Percentiles rank a stretch among this genome's conserved stretches.
These are phyloP conservation scores for Amiota communis DNA, from an alignment of 2,888 invertebrate species.

Conservation along the genomic window DNA sequence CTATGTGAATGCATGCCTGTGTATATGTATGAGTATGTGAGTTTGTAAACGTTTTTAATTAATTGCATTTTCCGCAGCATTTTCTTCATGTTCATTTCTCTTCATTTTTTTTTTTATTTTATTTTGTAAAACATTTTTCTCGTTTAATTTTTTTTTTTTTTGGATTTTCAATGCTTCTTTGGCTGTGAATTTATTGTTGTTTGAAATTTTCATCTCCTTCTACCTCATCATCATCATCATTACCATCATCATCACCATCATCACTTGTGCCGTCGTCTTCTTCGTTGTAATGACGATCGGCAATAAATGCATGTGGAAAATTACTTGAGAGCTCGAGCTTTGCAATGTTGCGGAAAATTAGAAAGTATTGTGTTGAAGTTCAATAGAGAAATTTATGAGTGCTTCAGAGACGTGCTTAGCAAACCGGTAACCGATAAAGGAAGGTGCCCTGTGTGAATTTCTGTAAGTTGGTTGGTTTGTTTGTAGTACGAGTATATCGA, in stretches of 20 bases:
- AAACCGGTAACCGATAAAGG: neutral
- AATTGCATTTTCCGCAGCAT: conserved; percentile 56
- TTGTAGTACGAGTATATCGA: neutral
- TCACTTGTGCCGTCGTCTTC: conserved; percentile 2
- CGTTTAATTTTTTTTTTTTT: conserved; percentile 1
- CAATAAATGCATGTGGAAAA: conserved; percentile 49
- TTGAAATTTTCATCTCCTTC: conserved; percentile 36
- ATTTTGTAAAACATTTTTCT: conserved; percentile 34
- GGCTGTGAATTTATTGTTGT: neutral
- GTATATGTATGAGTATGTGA: conserved; percentile 33
- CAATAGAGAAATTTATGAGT: conserved; percentile 54
- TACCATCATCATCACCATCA: neutral
- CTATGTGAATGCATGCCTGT: neutral
- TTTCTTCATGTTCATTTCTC: conserved; percentile 21
- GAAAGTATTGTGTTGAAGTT: conserved; percentile 58
- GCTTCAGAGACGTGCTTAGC: conserved; percentile 45
- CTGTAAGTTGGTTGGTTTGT: neutral
- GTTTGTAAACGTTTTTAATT: conserved; percentile 55
- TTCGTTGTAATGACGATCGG: neutral
- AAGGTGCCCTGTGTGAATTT: conserved; percentile 1
- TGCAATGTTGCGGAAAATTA: conserved; percentile 61
- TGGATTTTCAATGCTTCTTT: conserved; percentile 1
- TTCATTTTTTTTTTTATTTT: conserved; percentile 24
- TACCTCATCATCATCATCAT: conserved; percentile 7
- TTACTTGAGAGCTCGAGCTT: conserved; percentile 37